A percentile compares a stretch with the other conserved stretches of the same genome.
phyloP scores from a whole-genome alignment of 2,113 vertebrate species.

The Fulica atra region DNA sequence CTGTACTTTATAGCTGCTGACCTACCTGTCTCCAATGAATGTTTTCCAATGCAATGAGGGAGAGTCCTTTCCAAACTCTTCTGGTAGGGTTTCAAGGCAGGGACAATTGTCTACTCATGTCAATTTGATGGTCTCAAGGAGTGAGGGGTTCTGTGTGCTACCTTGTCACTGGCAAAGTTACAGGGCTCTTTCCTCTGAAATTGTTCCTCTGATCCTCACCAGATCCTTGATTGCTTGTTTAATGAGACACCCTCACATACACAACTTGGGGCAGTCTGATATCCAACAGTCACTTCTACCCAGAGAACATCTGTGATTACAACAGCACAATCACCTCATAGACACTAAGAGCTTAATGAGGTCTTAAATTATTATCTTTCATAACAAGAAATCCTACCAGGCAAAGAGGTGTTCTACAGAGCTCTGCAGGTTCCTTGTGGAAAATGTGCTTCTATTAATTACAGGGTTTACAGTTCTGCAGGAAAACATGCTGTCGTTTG shows the following conservation, averaged over 20 bases:
- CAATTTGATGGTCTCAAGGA: neutral
- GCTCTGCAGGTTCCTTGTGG: neutral
- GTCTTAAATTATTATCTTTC: slow-evolving; percentile 47
- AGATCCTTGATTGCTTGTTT: neutral
- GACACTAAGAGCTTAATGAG: slow-evolving; percentile 50
- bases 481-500: accelerated
- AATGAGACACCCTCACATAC: neutral
- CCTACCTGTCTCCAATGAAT: neutral
- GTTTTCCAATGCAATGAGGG: accelerated
- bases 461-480: neutral
- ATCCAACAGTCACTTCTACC: neutral
- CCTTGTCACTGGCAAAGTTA: neutral
- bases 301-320: slow-evolving; percentile 13
- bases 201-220: neutral
- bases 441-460: neutral
- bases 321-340: neutral
- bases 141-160: neutral
- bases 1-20: neutral
- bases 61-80: neutral
- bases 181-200: neutral
- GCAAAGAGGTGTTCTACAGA: neutral
- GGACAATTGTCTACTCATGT: neutral
- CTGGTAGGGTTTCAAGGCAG: neutral
- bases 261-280: neutral
- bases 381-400: slow-evolving; percentile 35